phyloP scores from a whole-genome alignment of 2,797 vertebrate genomes.

The Hippoglossus hippoglossus region DNA sequence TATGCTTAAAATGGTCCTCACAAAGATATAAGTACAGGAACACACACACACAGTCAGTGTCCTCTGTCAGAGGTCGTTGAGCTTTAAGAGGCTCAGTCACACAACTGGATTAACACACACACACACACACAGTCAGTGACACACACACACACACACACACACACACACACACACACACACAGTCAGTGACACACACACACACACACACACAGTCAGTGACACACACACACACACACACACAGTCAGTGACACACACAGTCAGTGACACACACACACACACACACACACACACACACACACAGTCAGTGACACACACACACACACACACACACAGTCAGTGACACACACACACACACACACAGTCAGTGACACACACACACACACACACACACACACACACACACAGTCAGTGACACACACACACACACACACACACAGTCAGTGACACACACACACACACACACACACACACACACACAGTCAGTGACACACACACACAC shows the following conservation, averaged over 20 bases:
- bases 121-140: too few species aligned
- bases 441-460: too few species aligned
- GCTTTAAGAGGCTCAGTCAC: constrained; percentile 54
- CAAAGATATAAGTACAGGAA: neutral
- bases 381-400: too few species aligned
- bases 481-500: neutral
- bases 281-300: neutral
- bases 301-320: neutral
- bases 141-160: neutral
- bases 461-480: neutral
- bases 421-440: neutral
- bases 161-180: constrained; percentile 5
- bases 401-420: neutral
- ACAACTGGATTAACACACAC: constrained; percentile 28
- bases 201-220: too few species aligned
- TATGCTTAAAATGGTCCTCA: too few species aligned
- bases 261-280: too few species aligned
- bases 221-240: neutral
- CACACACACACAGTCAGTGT: constrained; percentile 25
- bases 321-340: too few species aligned
- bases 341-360: neutral
- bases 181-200: constrained; percentile 8
- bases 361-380: neutral
- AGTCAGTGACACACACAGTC: too few species aligned
- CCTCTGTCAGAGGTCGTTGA: constrained; percentile 44